Base-by-base conservation (phyloP, 2,797 vertebrate species). In the Onychomys torridus region DNA sequence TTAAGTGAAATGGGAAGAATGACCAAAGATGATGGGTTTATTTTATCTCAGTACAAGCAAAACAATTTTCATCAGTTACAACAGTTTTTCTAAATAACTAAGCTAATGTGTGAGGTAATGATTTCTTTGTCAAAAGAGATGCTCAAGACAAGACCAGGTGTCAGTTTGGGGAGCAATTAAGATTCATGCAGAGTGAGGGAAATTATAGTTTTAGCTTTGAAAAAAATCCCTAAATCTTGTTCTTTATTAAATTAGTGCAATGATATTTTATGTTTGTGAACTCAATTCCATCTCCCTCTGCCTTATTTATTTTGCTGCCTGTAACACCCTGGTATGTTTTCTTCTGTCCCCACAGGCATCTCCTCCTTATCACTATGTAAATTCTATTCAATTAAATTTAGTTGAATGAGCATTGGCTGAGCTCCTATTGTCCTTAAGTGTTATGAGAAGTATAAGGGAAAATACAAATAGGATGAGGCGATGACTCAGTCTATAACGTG, bases 351-450 rank as follows among this genome's bases (percentile, higher is more conserved):
- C 25, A 21, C 6, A 77, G 77, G n/a, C 55, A 37, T 57, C n/a
- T 71, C 76, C 32, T 88, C 69, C 78, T 92, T 89, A 71, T 61
- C 71, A 40, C 32, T 32, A 88, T 92, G 73, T 29, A 95, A 89
- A 96, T 79, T 89, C 16, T 7, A 69, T 89, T 92, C 93, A 75
- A 46, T 82, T 95, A 67, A 78, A 75, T 34, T 78, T 73, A 88
- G 61, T 49, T 86, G 34, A n/a, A 49, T 71, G 90, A 67, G 19
- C 65, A 27, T 4, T 67, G 52, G 65, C 34, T 85, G 76, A 96
- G 67, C 1, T 46, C 55, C 55, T 81, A 49, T 49, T 69, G 12
- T 61, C 46, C 78, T 76, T 95, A 40, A 8, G 13, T 57, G 90
- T 75, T 75, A 55, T 40, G 46, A 75, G 29, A 88, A 46, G 14